Percentiles rank a stretch among this genome's conserved stretches.
These are phyloP conservation scores for Bellardia bayeri DNA, from an alignment of 2,888 invertebrate genomes.

Conservation along the genomic window DNA sequence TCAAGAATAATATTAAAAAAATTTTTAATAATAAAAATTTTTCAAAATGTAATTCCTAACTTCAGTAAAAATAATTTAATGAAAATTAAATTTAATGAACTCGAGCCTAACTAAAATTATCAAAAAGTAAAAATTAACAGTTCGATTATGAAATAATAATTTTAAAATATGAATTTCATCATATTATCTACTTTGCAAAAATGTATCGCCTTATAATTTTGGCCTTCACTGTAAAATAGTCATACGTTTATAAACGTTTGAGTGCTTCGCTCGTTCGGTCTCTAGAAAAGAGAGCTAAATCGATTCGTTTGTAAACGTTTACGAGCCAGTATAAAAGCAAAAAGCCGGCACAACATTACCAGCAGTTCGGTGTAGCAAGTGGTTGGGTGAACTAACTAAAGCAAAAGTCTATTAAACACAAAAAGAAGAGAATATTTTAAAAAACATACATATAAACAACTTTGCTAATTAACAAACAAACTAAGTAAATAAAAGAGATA, in stretches of 20 bases:
- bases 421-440: not conserved
- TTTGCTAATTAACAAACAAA: not conserved
- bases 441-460: not conserved
- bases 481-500: not conserved
- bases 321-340: slow-evolving; percentile 54
- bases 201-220: not conserved
- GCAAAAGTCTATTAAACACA: not conserved
- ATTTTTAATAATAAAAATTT: no score
- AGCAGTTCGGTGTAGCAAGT: slow-evolving; percentile 34
- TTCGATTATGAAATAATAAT: no score
- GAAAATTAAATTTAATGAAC: no score
- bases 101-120: no score
- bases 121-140: no score
- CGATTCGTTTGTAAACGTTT: slow-evolving; percentile 54
- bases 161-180: no score
- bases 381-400: not conserved
- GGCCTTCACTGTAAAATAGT: not conserved
- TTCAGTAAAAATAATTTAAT: no score
- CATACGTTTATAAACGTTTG: slow-evolving; percentile 58
- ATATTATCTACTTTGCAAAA: no score
- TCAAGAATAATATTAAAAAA: no score
- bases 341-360: slow-evolving; percentile 10
- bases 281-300: slow-evolving; percentile 40
- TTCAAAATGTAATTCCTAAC: no score
- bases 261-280: not conserved